phyloP scores from a whole-genome alignment of 1,140 invertebrate genomes.

The Drosophila auraria region DNA sequence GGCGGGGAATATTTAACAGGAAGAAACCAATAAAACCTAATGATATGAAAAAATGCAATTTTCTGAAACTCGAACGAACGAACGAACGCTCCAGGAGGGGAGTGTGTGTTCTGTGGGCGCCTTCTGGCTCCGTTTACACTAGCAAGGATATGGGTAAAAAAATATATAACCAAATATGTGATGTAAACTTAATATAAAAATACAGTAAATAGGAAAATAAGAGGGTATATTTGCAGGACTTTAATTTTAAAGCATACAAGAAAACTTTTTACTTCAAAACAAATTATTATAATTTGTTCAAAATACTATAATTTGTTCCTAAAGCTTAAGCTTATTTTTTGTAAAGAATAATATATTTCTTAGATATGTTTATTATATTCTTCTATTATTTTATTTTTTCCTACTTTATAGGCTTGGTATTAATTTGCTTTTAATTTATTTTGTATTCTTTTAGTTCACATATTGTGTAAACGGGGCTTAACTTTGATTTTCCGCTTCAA shows the following conservation, averaged over 20 bases:
- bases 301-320: too few relatives aligned
- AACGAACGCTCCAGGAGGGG: conserved; percentile 12
- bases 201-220: neutral
- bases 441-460: neutral
- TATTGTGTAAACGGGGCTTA: conserved; percentile 36
- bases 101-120: conserved; percentile 7
- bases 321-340: too few relatives aligned
- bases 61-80: conserved; percentile 73
- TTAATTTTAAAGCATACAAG: too few relatives aligned
- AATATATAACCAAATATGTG: neutral
- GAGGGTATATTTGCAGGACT: too few relatives aligned
- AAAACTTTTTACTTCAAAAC: too few relatives aligned
- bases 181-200: neutral
- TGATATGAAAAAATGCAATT: conserved; percentile 85
- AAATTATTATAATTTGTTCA: too few relatives aligned
- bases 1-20: conserved; percentile 78
- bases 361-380: too few relatives aligned
- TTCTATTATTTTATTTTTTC: too few relatives aligned
- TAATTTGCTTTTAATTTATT: too few relatives aligned
- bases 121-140: conserved; percentile 5
- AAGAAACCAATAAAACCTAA: conserved; percentile 85
- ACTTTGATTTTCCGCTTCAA: conserved; percentile 61
- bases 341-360: too few relatives aligned
- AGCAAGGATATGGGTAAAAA: neutral
- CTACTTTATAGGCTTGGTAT: too few relatives aligned